A percentile compares a stretch with the other conserved stretches of the same genome.
Evolutionary conservation across 2,797 vertebrate species (phyloP).

Genomic region (Onychomys arenicola): DNA sequence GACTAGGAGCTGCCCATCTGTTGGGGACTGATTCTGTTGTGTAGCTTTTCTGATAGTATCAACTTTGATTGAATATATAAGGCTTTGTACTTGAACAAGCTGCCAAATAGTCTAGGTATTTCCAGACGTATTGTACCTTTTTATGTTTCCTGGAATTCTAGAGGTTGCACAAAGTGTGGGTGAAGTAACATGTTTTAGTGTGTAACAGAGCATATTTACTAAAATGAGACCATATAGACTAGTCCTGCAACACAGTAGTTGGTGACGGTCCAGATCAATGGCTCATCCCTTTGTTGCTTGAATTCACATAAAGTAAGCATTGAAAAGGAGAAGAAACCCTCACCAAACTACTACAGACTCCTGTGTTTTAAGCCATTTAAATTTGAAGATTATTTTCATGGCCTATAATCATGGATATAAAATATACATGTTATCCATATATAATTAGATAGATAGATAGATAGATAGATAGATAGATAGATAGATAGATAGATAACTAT

Average conservation of each 20-base stretch:
- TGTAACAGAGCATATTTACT: neutral
- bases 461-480: too few relatives aligned
- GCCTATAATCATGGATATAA: neutral
- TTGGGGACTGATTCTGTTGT: neutral
- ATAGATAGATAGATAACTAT: too few relatives aligned
- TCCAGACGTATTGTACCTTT: neutral
- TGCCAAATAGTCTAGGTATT: neutral
- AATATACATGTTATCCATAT: neutral
- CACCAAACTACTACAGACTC: neutral
- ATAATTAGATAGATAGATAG: neutral
- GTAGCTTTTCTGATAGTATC: neutral
- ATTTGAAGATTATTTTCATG: neutral
- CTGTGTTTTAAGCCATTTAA: conserved; percentile 22
- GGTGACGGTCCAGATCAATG: neutral
- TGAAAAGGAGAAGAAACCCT: neutral
- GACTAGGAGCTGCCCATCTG: neutral
- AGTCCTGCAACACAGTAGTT: neutral
- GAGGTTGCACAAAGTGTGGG: neutral
- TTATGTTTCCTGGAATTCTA: neutral
- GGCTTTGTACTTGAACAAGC: neutral
- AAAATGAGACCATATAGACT: neutral
- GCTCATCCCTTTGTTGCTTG: neutral
- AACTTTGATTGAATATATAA: neutral
- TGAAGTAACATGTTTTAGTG: neutral
- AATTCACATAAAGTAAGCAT: neutral